phyloP scores from a whole-genome alignment of 2,797 vertebrate genomes.

The Pseudochaenichthys georgianus region DNA sequence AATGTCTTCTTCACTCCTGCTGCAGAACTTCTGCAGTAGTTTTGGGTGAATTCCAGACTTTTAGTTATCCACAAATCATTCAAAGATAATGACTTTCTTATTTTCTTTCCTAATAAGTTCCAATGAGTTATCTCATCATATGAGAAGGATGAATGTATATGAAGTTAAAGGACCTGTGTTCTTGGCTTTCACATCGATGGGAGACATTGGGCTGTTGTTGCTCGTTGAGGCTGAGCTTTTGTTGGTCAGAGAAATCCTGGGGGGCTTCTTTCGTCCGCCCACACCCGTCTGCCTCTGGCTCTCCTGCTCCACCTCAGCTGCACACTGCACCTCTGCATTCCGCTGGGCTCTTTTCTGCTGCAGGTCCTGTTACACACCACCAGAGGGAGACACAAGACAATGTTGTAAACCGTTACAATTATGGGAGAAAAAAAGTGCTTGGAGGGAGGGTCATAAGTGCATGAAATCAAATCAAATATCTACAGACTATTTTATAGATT shows the following conservation, averaged over 20 bases:
- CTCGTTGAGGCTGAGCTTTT: conserved; percentile 33
- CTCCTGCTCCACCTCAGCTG: conserved; percentile 69
- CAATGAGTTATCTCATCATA: no score
- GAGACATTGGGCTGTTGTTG: conserved; percentile 60
- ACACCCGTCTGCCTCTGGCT: conserved; percentile 63
- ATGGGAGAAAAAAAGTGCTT: no score
- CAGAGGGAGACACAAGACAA: conserved; percentile 35
- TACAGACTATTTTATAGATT: background rate
- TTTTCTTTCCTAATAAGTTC: no score
- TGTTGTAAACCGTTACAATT: background rate
- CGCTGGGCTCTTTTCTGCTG: conserved; percentile 89
- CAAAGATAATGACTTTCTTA: background rate
- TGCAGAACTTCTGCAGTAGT: no score
- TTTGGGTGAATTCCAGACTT: background rate
- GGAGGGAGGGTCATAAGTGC: no score
- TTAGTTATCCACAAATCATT: background rate
- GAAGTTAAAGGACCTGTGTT: conserved; percentile 82
- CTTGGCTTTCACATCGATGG: conserved; percentile 83
- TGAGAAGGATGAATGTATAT: background rate
- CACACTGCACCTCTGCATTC: conserved; percentile 58
- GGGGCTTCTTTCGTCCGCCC: conserved; percentile 75
- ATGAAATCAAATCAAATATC: background rate
- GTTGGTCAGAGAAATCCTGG: conserved; percentile 61
- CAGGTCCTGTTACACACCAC: conserved; percentile 85
- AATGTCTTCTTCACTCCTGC: no score